These are phyloP conservation scores for Drosophila paranaensis DNA, from an alignment of 2,888 invertebrate genomes.

Conservation along the genomic window DNA sequence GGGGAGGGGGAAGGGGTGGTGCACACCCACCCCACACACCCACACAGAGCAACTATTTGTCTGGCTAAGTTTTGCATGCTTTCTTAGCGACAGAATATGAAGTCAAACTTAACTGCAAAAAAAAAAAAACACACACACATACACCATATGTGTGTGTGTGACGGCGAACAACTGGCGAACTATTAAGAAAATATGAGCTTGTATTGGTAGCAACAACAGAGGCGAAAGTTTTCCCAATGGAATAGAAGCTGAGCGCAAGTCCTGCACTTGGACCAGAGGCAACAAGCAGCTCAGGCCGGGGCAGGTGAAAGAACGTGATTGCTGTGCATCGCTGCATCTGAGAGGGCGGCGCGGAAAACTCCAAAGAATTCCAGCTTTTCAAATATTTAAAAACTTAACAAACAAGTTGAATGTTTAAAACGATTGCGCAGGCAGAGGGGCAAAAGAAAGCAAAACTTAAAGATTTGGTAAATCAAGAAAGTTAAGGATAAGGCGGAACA, in stretches of 20 bases:
- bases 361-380: background rate
- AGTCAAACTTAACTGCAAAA: constrained; percentile 29
- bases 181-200: constrained; percentile 51
- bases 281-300: background rate
- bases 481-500: no score
- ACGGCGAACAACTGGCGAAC: constrained; percentile 30
- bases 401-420: background rate
- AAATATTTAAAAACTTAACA: constrained; percentile 5
- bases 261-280: background rate
- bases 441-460: background rate
- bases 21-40: background rate
- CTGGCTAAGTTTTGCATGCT: constrained; percentile 28
- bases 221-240: constrained; percentile 37
- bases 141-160: constrained; percentile 3
- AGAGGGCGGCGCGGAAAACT: background rate
- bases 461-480: background rate
- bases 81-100: constrained; percentile 17
- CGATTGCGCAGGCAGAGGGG: background rate
- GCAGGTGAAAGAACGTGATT: constrained; percentile 8
- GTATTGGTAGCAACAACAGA: constrained; percentile 20
- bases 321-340: constrained; percentile 8
- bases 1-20: no score
- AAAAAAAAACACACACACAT: background rate
- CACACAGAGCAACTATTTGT: constrained; percentile 38
- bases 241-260: constrained; percentile 12